Conservation (phyloP, 2,888 invertebrate species). For the Nemapogon koenigi region DNA sequence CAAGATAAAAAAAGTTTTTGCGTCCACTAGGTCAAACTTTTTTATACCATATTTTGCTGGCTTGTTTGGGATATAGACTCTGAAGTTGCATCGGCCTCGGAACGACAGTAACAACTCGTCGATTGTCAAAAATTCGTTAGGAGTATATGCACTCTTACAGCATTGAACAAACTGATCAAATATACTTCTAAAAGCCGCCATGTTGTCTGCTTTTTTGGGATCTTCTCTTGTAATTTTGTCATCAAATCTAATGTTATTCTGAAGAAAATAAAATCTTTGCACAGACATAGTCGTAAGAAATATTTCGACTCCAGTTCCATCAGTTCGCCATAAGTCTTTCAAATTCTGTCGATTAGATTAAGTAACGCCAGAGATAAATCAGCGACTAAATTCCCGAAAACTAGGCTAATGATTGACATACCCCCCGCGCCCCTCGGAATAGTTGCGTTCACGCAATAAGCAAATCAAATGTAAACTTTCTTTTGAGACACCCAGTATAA, state of each 20-base stretch:
- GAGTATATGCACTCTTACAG: conserved; percentile 2
- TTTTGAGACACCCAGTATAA: conserved; percentile 11
- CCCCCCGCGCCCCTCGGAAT: conserved; percentile 11
- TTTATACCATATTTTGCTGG: conserved; percentile 12
- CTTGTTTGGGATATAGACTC: conserved; percentile 13
- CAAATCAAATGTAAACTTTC: conserved; percentile 12
- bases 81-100: conserved; percentile 11
- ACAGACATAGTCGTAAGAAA: conserved; percentile 13
- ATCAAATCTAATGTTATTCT: conserved; percentile 5
- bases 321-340: too few species aligned
- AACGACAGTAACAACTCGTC: conserved; percentile 13
- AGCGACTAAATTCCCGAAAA: conserved; percentile 5
- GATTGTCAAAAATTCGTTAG: neutral
- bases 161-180: conserved; percentile 2
- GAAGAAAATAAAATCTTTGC: neutral
- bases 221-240: neutral
- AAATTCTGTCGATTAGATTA: too few species aligned
- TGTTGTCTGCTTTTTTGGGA: neutral
- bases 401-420: conserved; percentile 12
- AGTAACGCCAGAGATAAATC: too few species aligned
- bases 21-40: conserved; percentile 9
- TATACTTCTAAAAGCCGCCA: conserved; percentile 2
- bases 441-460: conserved; percentile 13
- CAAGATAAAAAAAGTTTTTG: too few species aligned
- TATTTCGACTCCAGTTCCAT: conserved; percentile 15